These are phyloP conservation scores for Arrhopalites spinosus DNA, from an alignment of 2,888 invertebrate species.

Conservation along the genomic window DNA sequence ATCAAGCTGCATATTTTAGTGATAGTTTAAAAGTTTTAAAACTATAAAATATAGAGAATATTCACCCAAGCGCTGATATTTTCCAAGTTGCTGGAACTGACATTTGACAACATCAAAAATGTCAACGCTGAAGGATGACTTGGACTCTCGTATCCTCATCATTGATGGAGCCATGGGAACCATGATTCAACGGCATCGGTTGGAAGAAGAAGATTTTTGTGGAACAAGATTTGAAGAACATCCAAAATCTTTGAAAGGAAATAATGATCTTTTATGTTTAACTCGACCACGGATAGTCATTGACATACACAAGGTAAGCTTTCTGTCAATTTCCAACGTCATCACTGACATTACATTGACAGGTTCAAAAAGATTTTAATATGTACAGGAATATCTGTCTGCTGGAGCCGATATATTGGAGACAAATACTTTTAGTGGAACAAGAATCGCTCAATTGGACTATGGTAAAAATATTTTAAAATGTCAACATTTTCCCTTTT, in stretches of 20 bases:
- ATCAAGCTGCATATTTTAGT: too few species aligned
- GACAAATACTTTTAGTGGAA: constrained; percentile 66
- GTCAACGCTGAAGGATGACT: constrained; percentile 12
- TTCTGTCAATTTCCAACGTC: constrained; percentile 8
- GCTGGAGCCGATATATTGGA: constrained; percentile 66
- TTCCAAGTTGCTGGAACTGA: too few species aligned
- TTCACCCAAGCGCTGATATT: too few species aligned
- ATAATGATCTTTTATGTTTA: constrained; percentile 65
- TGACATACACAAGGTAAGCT: constrained; percentile 62
- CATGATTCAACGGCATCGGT: constrained; percentile 63
- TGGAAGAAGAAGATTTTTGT: constrained; percentile 64
- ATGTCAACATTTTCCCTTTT: too few species aligned
- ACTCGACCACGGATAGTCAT: constrained; percentile 64
- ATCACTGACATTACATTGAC: neutral
- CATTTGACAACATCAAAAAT: too few species aligned
- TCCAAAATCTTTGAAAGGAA: constrained; percentile 62
- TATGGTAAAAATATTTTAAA: too few species aligned
- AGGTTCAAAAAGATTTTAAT: too few species aligned
- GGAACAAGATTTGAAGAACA: constrained; percentile 61
- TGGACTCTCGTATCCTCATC: constrained; percentile 61
- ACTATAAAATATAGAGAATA: too few species aligned
- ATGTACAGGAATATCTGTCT: constrained; percentile 61
- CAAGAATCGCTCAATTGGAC: constrained; percentile 63
- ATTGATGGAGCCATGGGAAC: constrained; percentile 68
- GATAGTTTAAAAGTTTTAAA: too few species aligned